Base-by-base conservation (phyloP, 37 sponge, comb jelly and placozoan species). In the Cladorhizidae sp. region DNA sequence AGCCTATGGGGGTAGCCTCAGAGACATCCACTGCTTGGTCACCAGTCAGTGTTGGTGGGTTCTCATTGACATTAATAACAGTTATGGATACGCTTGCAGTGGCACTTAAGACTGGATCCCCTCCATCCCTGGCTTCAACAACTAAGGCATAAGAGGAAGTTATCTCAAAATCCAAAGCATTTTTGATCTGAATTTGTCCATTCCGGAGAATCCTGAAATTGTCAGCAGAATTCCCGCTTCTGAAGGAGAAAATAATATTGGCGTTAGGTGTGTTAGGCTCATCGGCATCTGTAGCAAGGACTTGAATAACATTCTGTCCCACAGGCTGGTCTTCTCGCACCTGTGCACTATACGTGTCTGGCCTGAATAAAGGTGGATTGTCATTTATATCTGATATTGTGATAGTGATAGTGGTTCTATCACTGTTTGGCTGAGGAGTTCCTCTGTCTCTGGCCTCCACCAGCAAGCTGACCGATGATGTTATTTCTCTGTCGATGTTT, bases 1-100 rank as follows among this genome's bases (percentile, higher is more conserved):
- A 52, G n/a, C 67, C 67, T 23, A 50, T 32, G 23, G 87, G 61
- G 18, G 85, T 36, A 14, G 9, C 7, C 65, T 95, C 95, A 17
- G 78, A 80, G 8, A 92, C 54, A 37, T 73, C 67, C 2, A 89
- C 75, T 3, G 73, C 70, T 22, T 32, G 62, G 32, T 80, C 65
- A 2, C 82, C 74, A 28, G 76, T 78, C 17, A 86, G n/a, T 21
- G 39, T 29, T 18, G 92, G 95, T 21, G 75, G 65, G 73, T 88
- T 54, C 50, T 93, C 94, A 52, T 89, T 89, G n/a, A 93, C 90
- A 56, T 95, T 92, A 26, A 64, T 20, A 17, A 95, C 85, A n/a
- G 64, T 69, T 22, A 94, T 40, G 32, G 31, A 0, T 14, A 88
- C 84, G 28, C 35, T 57, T 38, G 89, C 70, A 28, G 70, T 62